Conservation (phyloP, 2,113 vertebrate genomes). For the Dunckerocampus dactyliophorus region DNA sequence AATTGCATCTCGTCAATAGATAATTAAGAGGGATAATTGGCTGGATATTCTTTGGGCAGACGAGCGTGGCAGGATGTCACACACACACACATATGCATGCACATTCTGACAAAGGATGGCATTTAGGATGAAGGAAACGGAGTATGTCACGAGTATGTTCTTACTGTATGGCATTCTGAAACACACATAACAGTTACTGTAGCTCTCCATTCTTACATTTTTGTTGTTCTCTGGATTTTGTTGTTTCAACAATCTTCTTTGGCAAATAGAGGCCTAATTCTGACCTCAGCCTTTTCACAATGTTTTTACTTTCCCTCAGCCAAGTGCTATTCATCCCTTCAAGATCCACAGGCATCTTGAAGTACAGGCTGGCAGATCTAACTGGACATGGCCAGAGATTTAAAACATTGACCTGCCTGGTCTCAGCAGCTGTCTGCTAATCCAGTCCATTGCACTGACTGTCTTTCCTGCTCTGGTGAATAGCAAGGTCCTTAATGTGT, state of each 20-base stretch:
- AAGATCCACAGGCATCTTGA: conserved; percentile 43
- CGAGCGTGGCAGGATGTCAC: conserved; percentile 40
- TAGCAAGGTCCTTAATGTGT: conserved; percentile 63
- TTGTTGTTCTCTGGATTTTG: conserved; percentile 1
- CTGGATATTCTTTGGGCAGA: conserved; percentile 54
- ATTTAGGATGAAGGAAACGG: not conserved
- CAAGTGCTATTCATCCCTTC: conserved; percentile 37
- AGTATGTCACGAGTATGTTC: not conserved
- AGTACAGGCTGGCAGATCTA: conserved; percentile 54
- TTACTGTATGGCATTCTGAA: not conserved
- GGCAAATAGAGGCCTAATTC: conserved; percentile 24
- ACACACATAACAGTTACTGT: conserved; percentile 3
- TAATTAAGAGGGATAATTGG: conserved; percentile 75
- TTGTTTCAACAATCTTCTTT: conserved; percentile 27
- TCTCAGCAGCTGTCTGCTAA: conserved; percentile 63
- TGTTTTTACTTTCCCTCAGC: conserved; percentile 19
- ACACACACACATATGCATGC: conserved; percentile 6
- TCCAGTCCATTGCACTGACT: conserved; percentile 54
- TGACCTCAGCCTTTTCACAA: conserved; percentile 20
- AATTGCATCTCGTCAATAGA: conserved; percentile 72
- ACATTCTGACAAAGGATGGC: not conserved
- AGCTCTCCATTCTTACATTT: conserved; percentile 21
- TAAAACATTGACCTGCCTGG: conserved; percentile 58
- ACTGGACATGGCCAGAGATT: conserved; percentile 56
- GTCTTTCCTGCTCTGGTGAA: conserved; percentile 57